Conservation (phyloP, 2,797 vertebrate species). For the Acanthornis magna region DNA sequence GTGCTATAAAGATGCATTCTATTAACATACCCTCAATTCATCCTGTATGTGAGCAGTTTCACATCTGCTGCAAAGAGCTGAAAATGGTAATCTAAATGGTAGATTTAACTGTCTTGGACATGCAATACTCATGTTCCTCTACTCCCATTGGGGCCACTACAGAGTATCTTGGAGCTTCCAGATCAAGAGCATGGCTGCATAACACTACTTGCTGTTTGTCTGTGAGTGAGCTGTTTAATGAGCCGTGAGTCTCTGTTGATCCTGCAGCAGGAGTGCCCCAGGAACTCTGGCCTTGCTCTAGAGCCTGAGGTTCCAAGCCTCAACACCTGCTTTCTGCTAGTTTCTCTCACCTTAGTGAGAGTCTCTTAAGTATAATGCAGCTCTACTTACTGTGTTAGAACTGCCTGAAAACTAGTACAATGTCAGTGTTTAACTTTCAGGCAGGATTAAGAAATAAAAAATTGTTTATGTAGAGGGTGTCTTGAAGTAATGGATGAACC, state of each 20-base stretch:
- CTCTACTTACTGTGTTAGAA: background rate
- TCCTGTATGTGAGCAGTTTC: background rate
- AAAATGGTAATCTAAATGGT: background rate
- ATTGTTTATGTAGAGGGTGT: background rate
- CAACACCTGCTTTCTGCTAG: background rate
- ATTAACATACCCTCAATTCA: rapidly evolving
- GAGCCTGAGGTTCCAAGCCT: background rate
- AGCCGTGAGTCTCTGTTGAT: rapidly evolving
- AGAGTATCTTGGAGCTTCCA: background rate
- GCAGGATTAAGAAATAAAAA: background rate
- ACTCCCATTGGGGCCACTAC: background rate
- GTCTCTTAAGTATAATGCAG: background rate
- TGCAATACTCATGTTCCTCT: rapidly evolving
- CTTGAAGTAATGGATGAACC: background rate
- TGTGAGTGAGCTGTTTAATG: background rate
- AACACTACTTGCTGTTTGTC: background rate
- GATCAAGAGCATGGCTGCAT: background rate
- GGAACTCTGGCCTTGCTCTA: background rate
- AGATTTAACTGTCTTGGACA: background rate
- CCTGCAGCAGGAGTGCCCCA: background rate
- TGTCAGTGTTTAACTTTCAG: background rate
- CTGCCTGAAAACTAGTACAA: background rate
- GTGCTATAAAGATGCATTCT: rapidly evolving
- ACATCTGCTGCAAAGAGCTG: background rate
- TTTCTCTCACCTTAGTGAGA: background rate